These are phyloP conservation scores for Jordanella pulchra DNA, from an alignment of 2,797 vertebrate species.

Conservation along the genomic window DNA sequence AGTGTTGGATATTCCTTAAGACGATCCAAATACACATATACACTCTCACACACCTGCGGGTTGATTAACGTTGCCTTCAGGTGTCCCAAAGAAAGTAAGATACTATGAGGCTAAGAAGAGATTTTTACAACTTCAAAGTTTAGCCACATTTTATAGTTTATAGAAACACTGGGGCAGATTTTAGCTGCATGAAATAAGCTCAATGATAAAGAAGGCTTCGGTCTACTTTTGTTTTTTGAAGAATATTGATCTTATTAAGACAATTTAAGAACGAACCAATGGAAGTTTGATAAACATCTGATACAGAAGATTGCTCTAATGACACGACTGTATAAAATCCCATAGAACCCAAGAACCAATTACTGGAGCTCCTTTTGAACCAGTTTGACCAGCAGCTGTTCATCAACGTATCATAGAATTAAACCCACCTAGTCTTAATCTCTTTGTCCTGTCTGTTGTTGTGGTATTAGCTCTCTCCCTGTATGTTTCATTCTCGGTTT, in stretches of 20 bases:
- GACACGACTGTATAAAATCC: neutral
- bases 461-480: neutral
- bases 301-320: neutral
- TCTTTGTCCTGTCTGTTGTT: neutral
- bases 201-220: neutral
- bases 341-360: neutral
- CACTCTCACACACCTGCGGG: neutral
- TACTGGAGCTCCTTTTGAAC: neutral
- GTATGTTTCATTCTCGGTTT: neutral
- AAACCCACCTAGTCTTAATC: neutral
- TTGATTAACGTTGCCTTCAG: neutral
- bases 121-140: too few relatives aligned
- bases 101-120: too few relatives aligned
- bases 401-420: neutral
- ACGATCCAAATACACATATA: neutral
- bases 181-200: neutral
- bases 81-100: neutral
- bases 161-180: neutral
- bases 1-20: neutral
- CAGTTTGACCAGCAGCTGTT: neutral
- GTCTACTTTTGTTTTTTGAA: neutral
- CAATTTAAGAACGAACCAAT: neutral
- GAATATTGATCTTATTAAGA: neutral
- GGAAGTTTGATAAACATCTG: neutral
- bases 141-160: too few relatives aligned